Evolutionary conservation across 2,888 invertebrate species (phyloP).

Genomic region (Acanthoscelides obtectus): DNA sequence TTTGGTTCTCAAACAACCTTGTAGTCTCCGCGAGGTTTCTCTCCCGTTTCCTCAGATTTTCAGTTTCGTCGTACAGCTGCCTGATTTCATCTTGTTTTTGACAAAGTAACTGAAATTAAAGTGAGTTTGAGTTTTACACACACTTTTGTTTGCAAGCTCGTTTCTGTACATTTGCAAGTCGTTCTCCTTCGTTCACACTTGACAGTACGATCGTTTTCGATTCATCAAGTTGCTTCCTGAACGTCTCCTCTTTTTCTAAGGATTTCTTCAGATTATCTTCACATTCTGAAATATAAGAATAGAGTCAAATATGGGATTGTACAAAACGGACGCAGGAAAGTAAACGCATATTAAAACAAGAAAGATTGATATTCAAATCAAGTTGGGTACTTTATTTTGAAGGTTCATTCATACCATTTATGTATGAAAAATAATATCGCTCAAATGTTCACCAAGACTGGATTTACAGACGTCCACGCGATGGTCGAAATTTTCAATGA

Average conservation of each 20-base stretch:
- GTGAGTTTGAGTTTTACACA: background rate
- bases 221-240: constrained; percentile 26
- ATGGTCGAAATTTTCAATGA: too few species aligned
- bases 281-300: background rate
- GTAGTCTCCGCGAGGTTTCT: constrained; percentile 12
- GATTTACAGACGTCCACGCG: too few species aligned
- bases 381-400: too few species aligned
- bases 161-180: constrained; percentile 14
- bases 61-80: constrained; percentile 12
- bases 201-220: constrained; percentile 17
- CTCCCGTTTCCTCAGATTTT: constrained; percentile 12
- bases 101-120: constrained; percentile 1
- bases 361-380: too few species aligned
- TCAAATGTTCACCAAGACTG: too few species aligned
- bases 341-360: too few species aligned
- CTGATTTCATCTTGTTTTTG: constrained; percentile 16
- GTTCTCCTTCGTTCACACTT: constrained; percentile 17
- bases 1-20: constrained; percentile 17
- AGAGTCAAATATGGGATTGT: background rate
- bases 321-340: too few species aligned
- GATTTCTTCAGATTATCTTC: constrained; percentile 16
- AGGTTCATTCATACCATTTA: too few species aligned
- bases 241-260: constrained; percentile 25
- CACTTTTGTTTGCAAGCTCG: constrained; percentile 2
- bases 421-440: too few species aligned